Percentiles rank a stretch among this genome's conserved stretches.
Conservation (phyloP, 2,797 vertebrate species). For the Sternarchorhynchus goeldii region DNA sequence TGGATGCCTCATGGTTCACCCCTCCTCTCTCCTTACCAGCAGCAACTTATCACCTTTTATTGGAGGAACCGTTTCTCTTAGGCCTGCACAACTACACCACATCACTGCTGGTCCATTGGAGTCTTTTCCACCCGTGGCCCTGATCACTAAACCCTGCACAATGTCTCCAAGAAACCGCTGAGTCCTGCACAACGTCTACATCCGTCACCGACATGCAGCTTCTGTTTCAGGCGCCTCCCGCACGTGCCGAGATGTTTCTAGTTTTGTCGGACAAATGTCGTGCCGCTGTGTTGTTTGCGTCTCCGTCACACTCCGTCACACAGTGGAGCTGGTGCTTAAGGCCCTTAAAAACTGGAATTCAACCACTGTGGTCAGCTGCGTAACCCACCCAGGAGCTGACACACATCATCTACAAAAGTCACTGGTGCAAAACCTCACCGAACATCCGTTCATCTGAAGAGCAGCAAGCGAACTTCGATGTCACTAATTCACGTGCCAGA, state of each 20-base stretch:
- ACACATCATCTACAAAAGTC: background rate
- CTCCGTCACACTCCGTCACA: background rate
- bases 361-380: background rate
- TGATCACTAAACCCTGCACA: background rate
- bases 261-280: no score
- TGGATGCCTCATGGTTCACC: no score
- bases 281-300: no score
- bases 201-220: no score
- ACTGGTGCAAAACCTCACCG: background rate
- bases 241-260: background rate
- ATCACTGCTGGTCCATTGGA: background rate
- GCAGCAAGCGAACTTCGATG: background rate
- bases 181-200: no score
- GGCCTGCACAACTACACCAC: background rate
- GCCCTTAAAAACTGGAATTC: background rate
- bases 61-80: background rate
- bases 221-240: no score
- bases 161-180: no score
- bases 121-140: no score
- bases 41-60: background rate
- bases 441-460: constrained; percentile 9
- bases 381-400: background rate
- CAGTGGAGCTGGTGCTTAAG: background rate
- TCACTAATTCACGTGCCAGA: background rate
- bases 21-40: background rate